A percentile compares a stretch with the other conserved stretches of the same genome.
phyloP scores from a whole-genome alignment of 2,797 vertebrate species.

The Danio kyathit region DNA sequence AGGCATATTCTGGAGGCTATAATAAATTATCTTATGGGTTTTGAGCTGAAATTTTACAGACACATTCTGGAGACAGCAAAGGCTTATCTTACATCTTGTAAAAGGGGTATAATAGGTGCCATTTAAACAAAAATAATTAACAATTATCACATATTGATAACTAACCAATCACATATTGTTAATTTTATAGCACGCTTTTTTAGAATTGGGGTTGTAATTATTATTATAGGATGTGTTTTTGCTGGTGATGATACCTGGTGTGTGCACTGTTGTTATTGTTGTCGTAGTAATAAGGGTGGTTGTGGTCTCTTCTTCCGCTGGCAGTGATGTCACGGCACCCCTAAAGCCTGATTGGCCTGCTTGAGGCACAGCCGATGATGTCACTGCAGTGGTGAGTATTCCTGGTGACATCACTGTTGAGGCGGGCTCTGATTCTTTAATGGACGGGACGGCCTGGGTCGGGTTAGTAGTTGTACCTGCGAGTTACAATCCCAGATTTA shows the following conservation, averaged over 20 bases:
- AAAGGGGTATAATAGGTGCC: too few species aligned
- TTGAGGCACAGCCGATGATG: conserved; percentile 71
- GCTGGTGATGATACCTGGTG: conserved; percentile 80
- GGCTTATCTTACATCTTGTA: too few species aligned
- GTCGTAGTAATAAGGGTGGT: conserved; percentile 93
- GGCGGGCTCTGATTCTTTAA: conserved; percentile 69
- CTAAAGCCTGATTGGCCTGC: conserved; percentile 69
- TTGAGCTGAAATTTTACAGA: too few species aligned
- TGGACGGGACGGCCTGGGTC: conserved; percentile 78
- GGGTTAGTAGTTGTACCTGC: conserved; percentile 84
- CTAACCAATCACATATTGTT: too few species aligned
- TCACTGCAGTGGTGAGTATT: conserved; percentile 80
- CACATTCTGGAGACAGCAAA: too few species aligned
- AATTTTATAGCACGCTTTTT: too few species aligned
- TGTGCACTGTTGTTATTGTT: conserved; percentile 92
- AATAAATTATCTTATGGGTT: too few species aligned
- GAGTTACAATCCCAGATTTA: conserved; percentile 57
- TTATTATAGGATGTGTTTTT: background rate
- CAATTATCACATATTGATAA: too few species aligned
- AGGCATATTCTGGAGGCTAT: too few species aligned
- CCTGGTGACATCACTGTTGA: conserved; percentile 78
- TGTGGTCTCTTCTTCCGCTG: conserved; percentile 89
- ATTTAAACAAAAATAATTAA: too few species aligned
- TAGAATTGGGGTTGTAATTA: too few species aligned
- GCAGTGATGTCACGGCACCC: conserved; percentile 74